Evolutionary conservation across 37 sponge, comb jelly and placozoan species (phyloP).

Genomic region (Beroe ovata): DNA sequence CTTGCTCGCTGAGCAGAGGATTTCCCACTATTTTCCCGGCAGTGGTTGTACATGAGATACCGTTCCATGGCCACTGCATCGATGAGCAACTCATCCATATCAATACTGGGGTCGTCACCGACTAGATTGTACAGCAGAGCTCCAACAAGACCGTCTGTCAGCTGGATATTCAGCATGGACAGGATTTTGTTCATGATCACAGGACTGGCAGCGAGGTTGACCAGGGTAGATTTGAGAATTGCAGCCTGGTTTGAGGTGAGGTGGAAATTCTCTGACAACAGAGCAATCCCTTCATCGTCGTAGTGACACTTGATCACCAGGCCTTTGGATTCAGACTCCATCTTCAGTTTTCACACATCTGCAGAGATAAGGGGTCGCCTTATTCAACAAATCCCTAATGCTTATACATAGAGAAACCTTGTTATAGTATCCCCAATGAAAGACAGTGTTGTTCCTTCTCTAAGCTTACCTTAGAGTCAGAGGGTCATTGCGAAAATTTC

Average conservation of each 20-base stretch:
- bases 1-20: constrained; percentile 23
- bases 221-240: background rate
- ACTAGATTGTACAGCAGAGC: constrained; percentile 36
- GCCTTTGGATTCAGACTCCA: background rate
- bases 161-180: background rate
- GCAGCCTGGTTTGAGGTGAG: background rate
- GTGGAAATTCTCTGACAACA: constrained; percentile 6
- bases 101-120: background rate
- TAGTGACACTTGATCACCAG: constrained; percentile 4
- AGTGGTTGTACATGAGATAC: constrained; percentile 65
- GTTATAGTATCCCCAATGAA: no score
- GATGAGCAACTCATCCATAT: constrained; percentile 9
- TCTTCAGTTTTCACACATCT: no score
- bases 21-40: constrained; percentile 23
- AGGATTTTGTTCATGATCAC: constrained; percentile 23
- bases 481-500: no score
- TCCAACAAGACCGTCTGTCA: constrained; percentile 34
- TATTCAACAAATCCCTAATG: no score
- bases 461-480: no score
- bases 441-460: no score
- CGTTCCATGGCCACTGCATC: constrained; percentile 59
- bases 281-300: background rate
- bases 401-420: no score
- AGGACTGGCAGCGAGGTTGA: background rate
- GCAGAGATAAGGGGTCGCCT: no score